Conservation (phyloP, 2,113 vertebrate genomes). For the Atrichornis clamosus region DNA sequence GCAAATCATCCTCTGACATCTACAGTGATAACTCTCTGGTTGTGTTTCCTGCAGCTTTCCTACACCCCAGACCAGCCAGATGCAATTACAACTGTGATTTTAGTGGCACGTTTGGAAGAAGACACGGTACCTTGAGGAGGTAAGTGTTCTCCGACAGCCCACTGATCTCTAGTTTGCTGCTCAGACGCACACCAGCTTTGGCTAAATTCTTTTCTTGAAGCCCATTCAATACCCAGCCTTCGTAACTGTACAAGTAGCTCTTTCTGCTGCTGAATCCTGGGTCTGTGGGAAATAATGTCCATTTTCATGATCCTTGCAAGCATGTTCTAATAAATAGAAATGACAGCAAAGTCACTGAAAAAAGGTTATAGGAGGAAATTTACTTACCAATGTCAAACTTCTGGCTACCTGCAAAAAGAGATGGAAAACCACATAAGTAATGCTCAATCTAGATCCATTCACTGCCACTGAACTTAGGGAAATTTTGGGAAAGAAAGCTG, state of each 20-base stretch:
- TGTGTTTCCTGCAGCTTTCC: background rate
- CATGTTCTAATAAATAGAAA: background rate
- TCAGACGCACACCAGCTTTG: conserved; percentile 72
- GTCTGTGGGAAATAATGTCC: conserved; percentile 51
- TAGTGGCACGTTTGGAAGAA: background rate
- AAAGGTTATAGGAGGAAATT: background rate
- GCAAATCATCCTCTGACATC: background rate
- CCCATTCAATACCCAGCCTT: conserved; percentile 69
- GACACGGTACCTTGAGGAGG: conserved; percentile 71
- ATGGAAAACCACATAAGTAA: background rate
- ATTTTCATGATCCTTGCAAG: background rate
- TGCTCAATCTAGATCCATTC: background rate
- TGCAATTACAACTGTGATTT: background rate
- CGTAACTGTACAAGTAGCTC: conserved; percentile 77
- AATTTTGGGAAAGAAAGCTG: background rate
- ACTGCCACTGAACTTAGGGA: background rate
- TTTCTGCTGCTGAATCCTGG: conserved; percentile 69
- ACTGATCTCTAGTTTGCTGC: conserved; percentile 74
- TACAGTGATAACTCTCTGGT: accelerated
- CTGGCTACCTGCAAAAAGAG: conserved; percentile 49
- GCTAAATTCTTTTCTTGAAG: conserved; percentile 75
- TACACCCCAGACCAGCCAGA: background rate
- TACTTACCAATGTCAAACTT: conserved; percentile 51
- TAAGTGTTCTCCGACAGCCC: background rate
- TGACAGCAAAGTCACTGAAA: background rate